These are phyloP conservation scores for Crotalus helleri DNA, from an alignment of 2,113 vertebrate species.

Conservation along the genomic window DNA sequence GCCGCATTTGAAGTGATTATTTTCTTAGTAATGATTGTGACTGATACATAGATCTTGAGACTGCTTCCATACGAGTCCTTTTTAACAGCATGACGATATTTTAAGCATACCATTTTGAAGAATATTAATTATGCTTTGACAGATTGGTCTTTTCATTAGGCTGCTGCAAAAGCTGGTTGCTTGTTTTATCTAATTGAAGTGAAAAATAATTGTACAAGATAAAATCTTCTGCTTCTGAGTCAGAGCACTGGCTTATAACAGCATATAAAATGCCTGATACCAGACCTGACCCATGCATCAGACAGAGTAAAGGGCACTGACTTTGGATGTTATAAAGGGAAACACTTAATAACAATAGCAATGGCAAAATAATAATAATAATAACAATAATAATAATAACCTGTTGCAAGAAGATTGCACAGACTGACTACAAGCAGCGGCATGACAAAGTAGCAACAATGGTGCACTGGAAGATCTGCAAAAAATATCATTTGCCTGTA, in stretches of 20 bases:
- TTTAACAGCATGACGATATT: background rate
- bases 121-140: constrained; percentile 1
- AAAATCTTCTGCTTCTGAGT: background rate
- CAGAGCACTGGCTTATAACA: background rate
- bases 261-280: background rate
- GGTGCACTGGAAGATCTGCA: too few relatives aligned
- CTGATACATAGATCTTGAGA: constrained; percentile 21
- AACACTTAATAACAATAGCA: background rate
- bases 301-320: background rate
- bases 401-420: too few relatives aligned
- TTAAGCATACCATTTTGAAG: background rate
- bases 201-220: background rate
- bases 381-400: background rate
- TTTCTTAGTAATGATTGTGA: constrained; percentile 15
- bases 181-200: background rate
- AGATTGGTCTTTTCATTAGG: background rate
- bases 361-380: too few relatives aligned
- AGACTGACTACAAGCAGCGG: too few relatives aligned
- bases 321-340: background rate
- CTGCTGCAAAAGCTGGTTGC: background rate
- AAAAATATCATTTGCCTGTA: too few relatives aligned
- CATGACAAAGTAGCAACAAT: too few relatives aligned
- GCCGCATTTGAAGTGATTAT: background rate
- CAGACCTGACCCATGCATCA: background rate
- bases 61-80: background rate